Conservation (phyloP, 2,797 vertebrate species). For the Eulemur albifrons region DNA sequence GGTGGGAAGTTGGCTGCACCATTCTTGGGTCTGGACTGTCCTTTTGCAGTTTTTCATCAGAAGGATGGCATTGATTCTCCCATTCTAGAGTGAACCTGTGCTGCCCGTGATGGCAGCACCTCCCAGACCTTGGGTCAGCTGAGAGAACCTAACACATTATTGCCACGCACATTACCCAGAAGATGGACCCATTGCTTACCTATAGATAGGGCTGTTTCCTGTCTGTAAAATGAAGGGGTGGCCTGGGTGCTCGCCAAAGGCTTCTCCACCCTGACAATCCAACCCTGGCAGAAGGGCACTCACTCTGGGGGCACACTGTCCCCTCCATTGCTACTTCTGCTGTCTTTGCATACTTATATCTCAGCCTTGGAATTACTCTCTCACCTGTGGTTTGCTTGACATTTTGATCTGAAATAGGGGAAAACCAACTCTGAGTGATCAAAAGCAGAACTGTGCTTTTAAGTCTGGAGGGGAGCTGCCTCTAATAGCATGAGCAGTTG, state of each 20-base stretch:
- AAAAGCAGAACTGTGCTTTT: background rate
- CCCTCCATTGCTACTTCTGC: background rate
- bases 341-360: background rate
- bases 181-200: background rate
- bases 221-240: background rate
- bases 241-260: background rate
- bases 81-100: too few relatives aligned
- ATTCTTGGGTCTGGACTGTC: background rate
- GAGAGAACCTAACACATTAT: background rate
- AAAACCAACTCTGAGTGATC: background rate
- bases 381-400: background rate
- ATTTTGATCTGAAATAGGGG: background rate
- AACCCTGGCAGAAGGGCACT: background rate
- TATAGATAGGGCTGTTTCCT: background rate
- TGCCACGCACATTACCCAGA: background rate
- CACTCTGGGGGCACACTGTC: background rate
- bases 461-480: background rate
- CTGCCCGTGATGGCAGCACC: fast-evolving
- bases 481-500: background rate
- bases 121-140: background rate
- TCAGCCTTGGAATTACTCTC: background rate
- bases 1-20: background rate
- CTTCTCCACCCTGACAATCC: background rate
- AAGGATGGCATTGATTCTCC: background rate
- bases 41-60: background rate